Conservation (phyloP, 2,797 vertebrate species). For the Clarias pachynema region DNA sequence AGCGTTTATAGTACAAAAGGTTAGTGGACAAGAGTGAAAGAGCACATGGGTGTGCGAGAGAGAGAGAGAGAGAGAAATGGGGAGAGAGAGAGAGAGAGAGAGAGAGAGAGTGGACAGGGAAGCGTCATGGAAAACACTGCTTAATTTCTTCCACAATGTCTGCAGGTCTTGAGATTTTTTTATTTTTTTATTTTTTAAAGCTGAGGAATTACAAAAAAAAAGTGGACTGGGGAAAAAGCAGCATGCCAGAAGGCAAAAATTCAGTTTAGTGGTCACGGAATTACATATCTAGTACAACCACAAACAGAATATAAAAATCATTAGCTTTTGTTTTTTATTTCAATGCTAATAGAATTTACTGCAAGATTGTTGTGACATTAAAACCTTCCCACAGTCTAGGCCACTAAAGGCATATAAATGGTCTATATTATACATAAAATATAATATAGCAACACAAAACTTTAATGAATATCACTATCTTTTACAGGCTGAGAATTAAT, state of each 20-base stretch:
- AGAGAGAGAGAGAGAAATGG: not conserved
- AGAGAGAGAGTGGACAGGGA: not conserved
- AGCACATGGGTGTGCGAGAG: not conserved
- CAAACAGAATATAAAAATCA: not conserved
- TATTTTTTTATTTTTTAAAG: not conserved
- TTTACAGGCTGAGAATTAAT: not conserved
- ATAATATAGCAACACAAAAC: not conserved
- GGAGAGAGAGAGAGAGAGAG: not conserved
- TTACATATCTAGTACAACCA: not conserved
- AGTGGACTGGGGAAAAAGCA: slow-evolving; percentile 1
- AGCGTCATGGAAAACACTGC: slow-evolving; percentile 52
- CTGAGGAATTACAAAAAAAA: slow-evolving; percentile 12
- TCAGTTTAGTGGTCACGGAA: not conserved
- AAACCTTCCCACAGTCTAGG: not conserved
- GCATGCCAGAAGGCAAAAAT: not conserved
- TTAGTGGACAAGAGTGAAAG: not conserved
- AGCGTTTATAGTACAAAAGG: not conserved
- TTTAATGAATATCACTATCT: not conserved
- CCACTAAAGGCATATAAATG: not conserved
- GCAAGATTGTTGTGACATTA: not conserved
- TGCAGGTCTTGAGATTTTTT: slow-evolving; percentile 19
- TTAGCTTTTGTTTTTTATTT: not conserved
- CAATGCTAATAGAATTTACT: not conserved
- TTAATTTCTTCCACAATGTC: slow-evolving; percentile 53
- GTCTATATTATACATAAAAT: not conserved